These are phyloP conservation scores for Progne subis DNA, from an alignment of 2,113 vertebrate species.

Conservation along the genomic window DNA sequence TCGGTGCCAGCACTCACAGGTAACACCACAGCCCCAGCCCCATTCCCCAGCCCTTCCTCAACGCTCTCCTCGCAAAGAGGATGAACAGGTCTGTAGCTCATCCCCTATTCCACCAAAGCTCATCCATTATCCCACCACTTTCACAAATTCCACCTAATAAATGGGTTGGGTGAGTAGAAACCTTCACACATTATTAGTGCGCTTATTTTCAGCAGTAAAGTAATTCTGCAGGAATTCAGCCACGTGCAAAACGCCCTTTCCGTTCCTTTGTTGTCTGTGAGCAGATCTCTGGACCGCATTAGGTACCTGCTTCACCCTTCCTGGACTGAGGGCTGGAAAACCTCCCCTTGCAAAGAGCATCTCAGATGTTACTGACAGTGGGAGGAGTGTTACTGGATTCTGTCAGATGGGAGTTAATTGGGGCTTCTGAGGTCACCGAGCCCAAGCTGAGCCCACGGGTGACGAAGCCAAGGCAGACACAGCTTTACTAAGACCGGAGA, in stretches of 20 bases:
- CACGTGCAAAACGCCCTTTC: accelerated
- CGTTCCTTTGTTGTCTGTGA: neutral
- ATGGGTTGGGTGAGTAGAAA: neutral
- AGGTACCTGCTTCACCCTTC: neutral
- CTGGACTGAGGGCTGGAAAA: neutral
- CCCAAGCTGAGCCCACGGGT: neutral
- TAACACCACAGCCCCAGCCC: neutral
- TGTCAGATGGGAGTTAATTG: neutral
- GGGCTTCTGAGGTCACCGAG: neutral
- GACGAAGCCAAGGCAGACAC: accelerated
- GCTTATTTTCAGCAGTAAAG: neutral
- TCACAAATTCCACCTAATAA: neutral
- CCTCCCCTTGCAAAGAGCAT: neutral
- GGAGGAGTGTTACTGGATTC: neutral
- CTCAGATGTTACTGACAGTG: neutral
- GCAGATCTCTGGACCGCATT: neutral
- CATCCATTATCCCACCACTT: neutral
- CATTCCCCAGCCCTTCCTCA: neutral
- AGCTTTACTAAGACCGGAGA: neutral
- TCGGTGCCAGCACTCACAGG: neutral
- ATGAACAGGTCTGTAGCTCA: neutral
- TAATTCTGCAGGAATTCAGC: neutral
- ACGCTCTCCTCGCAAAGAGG: neutral
- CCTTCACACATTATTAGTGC: neutral
- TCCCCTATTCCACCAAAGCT: neutral